Conservation (phyloP, 2,797 vertebrate species). For the Diceros bicornis region DNA sequence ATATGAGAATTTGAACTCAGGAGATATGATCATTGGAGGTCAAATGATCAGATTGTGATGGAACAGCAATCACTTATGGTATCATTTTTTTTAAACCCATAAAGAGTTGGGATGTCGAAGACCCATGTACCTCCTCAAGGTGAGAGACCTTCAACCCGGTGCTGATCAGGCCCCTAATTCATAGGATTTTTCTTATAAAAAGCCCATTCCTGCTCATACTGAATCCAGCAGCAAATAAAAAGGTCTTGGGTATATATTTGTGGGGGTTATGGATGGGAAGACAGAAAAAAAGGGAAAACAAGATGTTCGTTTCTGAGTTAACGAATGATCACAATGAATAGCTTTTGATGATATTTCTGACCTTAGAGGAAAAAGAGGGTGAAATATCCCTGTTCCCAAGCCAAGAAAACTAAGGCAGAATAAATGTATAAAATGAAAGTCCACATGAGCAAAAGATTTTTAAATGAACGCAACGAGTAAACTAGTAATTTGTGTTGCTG, state of each 20-base stretch:
- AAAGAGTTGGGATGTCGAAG: neutral
- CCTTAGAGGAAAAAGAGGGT: neutral
- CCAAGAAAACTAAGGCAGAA: conserved; percentile 55
- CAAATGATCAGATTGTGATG: neutral
- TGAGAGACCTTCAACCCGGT: neutral
- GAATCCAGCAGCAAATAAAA: conserved; percentile 27
- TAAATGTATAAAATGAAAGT: neutral
- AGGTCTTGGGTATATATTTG: neutral
- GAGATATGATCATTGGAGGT: neutral
- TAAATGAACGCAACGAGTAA: neutral
- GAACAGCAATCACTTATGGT: neutral
- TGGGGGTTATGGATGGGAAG: neutral
- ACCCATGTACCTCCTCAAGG: neutral
- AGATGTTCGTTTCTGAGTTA: neutral
- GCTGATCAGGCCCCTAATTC: neutral
- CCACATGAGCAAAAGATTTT: neutral
- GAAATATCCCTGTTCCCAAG: neutral
- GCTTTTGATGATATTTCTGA: conserved; percentile 1
- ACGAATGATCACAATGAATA: neutral
- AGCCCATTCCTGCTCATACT: neutral
- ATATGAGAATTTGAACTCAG: neutral
- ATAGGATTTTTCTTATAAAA: neutral
- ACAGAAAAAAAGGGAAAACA: neutral
- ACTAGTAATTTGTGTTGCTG: neutral
- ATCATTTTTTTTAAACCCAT: neutral